Evolutionary conservation across 2,113 vertebrate genomes (phyloP).

Genomic region (Microtus montanus): DNA sequence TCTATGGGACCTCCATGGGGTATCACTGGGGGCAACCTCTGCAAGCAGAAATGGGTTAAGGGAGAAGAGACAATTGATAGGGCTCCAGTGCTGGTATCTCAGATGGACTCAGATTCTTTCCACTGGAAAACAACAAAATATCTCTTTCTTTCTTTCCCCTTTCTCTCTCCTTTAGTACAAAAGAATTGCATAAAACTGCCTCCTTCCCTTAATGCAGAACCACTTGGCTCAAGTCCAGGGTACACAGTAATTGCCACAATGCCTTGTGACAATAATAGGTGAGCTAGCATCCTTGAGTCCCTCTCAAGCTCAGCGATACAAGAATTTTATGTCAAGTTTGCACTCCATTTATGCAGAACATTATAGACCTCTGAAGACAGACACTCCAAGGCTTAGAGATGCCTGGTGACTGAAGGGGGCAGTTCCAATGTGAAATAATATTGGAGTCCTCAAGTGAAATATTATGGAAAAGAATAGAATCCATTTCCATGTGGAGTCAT

Average conservation of each 20-base stretch:
- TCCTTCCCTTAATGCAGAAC: background rate
- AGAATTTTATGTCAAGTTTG: background rate
- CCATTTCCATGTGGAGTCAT: background rate
- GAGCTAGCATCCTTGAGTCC: background rate
- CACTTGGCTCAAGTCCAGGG: background rate
- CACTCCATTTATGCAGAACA: background rate
- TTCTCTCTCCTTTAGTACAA: background rate
- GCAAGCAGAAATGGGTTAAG: background rate
- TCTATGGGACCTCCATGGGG: background rate
- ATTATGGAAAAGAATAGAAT: background rate
- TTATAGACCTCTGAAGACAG: background rate
- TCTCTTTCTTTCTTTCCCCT: background rate
- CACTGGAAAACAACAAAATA: background rate
- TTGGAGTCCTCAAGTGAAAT: background rate
- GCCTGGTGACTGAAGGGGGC: background rate
- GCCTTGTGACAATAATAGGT: background rate
- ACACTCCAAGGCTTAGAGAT: background rate
- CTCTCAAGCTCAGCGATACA: background rate
- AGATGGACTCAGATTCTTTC: background rate
- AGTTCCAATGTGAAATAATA: background rate
- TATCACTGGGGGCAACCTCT: rapidly evolving
- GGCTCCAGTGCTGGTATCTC: background rate
- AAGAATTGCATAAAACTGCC: background rate
- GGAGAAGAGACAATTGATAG: background rate
- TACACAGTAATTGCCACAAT: background rate